Conservation (phyloP, 2,113 vertebrate species). For the Megaceryle maxima region DNA sequence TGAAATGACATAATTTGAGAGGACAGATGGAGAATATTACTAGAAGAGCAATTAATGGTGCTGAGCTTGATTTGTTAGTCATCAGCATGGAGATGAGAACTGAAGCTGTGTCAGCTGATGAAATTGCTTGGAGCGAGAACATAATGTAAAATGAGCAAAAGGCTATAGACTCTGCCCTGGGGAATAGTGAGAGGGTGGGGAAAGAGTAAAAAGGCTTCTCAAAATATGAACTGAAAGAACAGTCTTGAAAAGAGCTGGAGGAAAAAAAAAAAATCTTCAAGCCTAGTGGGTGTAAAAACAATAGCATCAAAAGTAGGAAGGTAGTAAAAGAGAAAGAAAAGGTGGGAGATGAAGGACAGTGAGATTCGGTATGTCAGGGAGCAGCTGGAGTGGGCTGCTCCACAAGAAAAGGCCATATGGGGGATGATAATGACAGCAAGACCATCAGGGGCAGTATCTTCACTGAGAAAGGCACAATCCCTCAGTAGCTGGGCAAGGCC, state of each 20-base stretch:
- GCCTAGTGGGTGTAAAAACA: background rate
- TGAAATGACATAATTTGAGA: background rate
- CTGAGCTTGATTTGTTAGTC: slow-evolving; percentile 28
- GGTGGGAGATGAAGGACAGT: background rate
- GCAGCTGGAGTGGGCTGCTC: background rate
- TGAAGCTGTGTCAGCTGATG: slow-evolving; percentile 3
- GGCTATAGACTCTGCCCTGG: background rate
- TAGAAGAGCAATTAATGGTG: slow-evolving; percentile 14
- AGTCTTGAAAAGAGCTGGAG: background rate
- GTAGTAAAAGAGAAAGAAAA: background rate
- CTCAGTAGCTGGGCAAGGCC: background rate
- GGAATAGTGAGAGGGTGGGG: background rate
- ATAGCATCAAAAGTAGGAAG: background rate
- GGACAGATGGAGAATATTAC: background rate
- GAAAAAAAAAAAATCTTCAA: background rate
- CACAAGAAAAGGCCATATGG: background rate
- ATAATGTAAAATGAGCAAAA: background rate
- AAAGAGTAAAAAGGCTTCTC: background rate
- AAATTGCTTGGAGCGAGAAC: background rate
- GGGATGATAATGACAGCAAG: background rate
- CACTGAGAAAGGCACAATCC: background rate
- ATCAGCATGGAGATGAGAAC: background rate
- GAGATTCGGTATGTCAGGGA: background rate
- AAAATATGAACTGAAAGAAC: background rate
- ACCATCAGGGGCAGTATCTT: accelerated